Conservation (phyloP, 2,888 invertebrate genomes). For the Mantis religiosa region DNA sequence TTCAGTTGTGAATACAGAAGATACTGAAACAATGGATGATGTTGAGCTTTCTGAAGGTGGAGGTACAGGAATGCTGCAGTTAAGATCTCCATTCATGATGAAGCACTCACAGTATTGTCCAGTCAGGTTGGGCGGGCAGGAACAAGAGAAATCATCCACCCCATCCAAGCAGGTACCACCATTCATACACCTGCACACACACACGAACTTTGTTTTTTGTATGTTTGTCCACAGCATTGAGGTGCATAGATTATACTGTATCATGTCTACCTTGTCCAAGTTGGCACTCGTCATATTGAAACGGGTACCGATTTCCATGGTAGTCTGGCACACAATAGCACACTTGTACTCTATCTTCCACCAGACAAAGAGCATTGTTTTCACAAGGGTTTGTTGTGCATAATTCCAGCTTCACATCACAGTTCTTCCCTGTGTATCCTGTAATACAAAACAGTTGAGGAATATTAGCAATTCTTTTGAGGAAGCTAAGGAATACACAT, state of each 20-base stretch:
- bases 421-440: conserved; percentile 79
- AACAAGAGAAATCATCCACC: conserved; percentile 80
- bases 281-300: conserved; percentile 83
- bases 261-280: conserved; percentile 58
- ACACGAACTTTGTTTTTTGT: neutral
- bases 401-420: conserved; percentile 73
- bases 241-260: neutral
- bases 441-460: conserved; percentile 20
- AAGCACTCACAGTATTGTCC: conserved; percentile 75
- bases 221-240: neutral
- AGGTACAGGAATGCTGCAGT: conserved; percentile 62
- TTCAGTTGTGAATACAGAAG: neutral
- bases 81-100: conserved; percentile 56
- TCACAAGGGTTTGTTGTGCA: conserved; percentile 70
- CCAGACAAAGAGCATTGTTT: conserved; percentile 77
- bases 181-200: conserved; percentile 65
- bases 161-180: conserved; percentile 88
- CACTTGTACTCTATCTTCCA: conserved; percentile 68
- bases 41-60: conserved; percentile 36
- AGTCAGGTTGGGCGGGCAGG: conserved; percentile 71
- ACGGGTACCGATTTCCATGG: conserved; percentile 80
- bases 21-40: neutral
- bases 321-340: conserved; percentile 91
- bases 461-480: too few relatives aligned
- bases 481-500: too few relatives aligned